These are phyloP conservation scores for Mionectes olivaceus DNA, from an alignment of 2,797 vertebrate genomes.

Conservation along the genomic window DNA sequence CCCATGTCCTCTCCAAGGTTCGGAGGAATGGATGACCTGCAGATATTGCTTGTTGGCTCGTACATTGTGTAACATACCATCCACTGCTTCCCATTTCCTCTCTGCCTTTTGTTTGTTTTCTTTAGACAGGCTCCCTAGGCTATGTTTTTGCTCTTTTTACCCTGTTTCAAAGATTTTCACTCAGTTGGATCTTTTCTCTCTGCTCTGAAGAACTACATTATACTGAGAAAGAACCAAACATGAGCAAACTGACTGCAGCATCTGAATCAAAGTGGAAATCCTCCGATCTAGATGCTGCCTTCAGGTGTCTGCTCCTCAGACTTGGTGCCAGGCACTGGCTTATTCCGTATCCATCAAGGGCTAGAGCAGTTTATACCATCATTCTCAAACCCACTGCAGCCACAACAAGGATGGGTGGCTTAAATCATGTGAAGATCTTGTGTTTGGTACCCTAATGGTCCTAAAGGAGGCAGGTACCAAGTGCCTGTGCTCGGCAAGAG, in stretches of 20 bases:
- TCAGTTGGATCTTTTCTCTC: not conserved
- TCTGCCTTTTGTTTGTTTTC: slow-evolving; percentile 32
- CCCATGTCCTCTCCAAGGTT: not conserved
- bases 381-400: not conserved
- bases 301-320: not conserved
- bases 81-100: slow-evolving; percentile 36
- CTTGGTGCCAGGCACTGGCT: not conserved
- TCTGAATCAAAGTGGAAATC: not conserved
- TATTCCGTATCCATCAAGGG: not conserved
- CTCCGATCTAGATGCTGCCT: not conserved
- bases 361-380: not conserved
- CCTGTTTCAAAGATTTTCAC: not conserved
- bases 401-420: not conserved
- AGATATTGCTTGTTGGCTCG: slow-evolving; percentile 26
- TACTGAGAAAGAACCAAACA: not conserved
- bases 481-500: not conserved
- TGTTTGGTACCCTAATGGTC: not conserved
- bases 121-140: not conserved
- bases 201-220: not conserved
- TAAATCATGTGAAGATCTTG: not conserved
- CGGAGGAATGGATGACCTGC: not conserved
- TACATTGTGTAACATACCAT: slow-evolving; percentile 9
- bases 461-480: not conserved
- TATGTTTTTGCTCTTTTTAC: not conserved
- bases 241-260: accelerated